Evolutionary conservation across 1,140 invertebrate genomes (phyloP).

Genomic region (Neodiprion pinetum): DNA sequence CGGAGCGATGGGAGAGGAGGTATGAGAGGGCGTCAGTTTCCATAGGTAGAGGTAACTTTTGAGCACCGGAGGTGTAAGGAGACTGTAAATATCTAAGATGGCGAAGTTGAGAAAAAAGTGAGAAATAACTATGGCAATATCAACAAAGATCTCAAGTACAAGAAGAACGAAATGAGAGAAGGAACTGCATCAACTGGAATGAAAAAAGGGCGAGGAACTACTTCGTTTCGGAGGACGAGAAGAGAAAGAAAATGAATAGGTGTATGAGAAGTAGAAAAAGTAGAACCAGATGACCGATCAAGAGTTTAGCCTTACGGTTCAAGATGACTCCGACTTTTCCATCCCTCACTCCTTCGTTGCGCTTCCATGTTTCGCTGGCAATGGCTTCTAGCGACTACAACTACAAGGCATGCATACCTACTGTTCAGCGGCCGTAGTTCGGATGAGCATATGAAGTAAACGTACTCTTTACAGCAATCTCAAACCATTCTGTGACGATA

Average conservation of each 20-base stretch:
- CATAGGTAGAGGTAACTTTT: not conserved
- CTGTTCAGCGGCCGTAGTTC: constrained; percentile 56
- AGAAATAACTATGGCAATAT: not conserved
- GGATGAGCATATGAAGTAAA: constrained; percentile 43
- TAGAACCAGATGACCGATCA: too few relatives aligned
- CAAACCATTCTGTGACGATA: too few relatives aligned
- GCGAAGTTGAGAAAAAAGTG: not conserved
- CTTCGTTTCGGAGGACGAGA: not conserved
- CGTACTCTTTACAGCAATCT: constrained; percentile 27
- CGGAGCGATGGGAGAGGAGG: not conserved
- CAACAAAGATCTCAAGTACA: not conserved
- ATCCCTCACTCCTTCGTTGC: constrained; percentile 1
- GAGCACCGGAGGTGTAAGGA: not conserved
- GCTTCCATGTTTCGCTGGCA: constrained; percentile 30
- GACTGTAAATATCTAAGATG: not conserved
- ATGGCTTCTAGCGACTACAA: constrained; percentile 29
- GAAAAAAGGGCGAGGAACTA: not conserved
- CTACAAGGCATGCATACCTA: constrained; percentile 26
- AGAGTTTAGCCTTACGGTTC: not conserved
- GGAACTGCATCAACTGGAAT: not conserved
- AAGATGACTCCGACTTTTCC: not conserved
- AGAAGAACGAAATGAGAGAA: not conserved
- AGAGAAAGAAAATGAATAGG: too few relatives aligned
- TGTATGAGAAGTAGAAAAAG: too few relatives aligned
- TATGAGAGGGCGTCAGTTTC: not conserved